Base-by-base conservation (phyloP, 1,140 invertebrate species). In the Drosophila fuyamai region DNA sequence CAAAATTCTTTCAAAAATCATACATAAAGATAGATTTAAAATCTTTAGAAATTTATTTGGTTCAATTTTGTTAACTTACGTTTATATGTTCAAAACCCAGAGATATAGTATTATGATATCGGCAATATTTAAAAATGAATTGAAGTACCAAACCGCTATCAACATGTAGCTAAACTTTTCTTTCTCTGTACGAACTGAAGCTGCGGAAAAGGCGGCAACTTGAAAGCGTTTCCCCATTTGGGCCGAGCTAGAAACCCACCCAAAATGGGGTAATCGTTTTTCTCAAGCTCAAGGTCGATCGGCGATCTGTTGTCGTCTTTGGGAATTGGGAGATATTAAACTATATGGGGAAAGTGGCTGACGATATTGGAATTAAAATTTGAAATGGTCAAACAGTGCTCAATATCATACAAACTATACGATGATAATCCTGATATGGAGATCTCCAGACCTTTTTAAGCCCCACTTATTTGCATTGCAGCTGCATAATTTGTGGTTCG, bases 181-280 rank as follows among this genome's bases (percentile, higher is more conserved):
- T 41, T 10, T 61, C 23, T 9, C 14, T 29, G 59, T 54, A 6
- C 13, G 2, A 29, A 23, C 43, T 35, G 51, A 57, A 29, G 46
- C 56, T 18, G 14, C 36, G 13, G 36, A 32, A 46, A 38, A 46
- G 48, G 81, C 81, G 81, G 81, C 46, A 38, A 86, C 82, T 86
- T 76, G 23, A 86, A 85, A 86, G 78, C 61, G 59, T 67, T 76
- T 66, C 36, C 61, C 44, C 51, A 57, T 71, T 71, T 71, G 66
- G 68, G 6, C 9, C 54, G 29, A 71, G 41, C 61, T 53, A 29
- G 47, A 58, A 71, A 66, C 61, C 40, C 38, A 55, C 32, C 60
- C 40, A 63, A 63, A 63, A 23, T 10, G 60, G 60, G 55, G 27
- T 16, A 29, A 63, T 16, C 38, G 27, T 35, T 70, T 18, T 50